phyloP scores from a whole-genome alignment of 2,888 invertebrate genomes.

The Dynastes hyllus region DNA sequence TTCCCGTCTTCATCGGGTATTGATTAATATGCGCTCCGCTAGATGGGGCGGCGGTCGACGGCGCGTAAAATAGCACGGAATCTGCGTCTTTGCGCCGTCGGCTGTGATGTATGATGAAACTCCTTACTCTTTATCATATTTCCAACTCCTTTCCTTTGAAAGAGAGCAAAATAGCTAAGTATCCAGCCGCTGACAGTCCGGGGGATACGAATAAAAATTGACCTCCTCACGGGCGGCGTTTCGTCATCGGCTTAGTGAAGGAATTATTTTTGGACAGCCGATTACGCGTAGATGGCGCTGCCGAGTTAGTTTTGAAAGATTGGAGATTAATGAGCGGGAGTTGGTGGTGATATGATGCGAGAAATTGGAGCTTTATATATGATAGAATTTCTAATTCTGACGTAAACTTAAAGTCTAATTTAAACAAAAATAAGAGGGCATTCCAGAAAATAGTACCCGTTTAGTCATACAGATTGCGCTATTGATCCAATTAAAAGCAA shows the following conservation, averaged over 20 bases:
- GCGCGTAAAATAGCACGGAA: conserved; percentile 66
- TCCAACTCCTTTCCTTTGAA: background rate
- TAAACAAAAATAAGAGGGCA: too few relatives aligned
- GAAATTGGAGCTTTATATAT: background rate
- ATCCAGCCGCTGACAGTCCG: conserved; percentile 62
- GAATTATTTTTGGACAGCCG: conserved; percentile 45
- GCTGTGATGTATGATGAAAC: background rate
- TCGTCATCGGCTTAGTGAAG: conserved; percentile 22
- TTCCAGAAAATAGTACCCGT: too few relatives aligned
- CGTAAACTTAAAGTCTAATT: too few relatives aligned
- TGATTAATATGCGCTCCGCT: conserved; percentile 65
- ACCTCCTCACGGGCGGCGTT: conserved; percentile 59
- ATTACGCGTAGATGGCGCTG: conserved; percentile 26
- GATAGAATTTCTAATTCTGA: too few relatives aligned
- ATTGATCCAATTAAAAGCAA: too few relatives aligned
- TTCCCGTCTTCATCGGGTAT: conserved; percentile 63
- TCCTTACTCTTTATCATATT: background rate
- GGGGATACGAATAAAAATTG: conserved; percentile 67
- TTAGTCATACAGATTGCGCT: too few relatives aligned
- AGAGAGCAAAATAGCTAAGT: background rate
- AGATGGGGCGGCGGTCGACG: conserved; percentile 62
- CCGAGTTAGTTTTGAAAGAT: conserved; percentile 17
- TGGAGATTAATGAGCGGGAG: conserved; percentile 41
- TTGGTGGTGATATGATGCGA: conserved; percentile 1
- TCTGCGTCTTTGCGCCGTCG: conserved; percentile 44